Evolutionary conservation across 2,797 vertebrate species (phyloP).

Genomic region (Esox lucius): DNA sequence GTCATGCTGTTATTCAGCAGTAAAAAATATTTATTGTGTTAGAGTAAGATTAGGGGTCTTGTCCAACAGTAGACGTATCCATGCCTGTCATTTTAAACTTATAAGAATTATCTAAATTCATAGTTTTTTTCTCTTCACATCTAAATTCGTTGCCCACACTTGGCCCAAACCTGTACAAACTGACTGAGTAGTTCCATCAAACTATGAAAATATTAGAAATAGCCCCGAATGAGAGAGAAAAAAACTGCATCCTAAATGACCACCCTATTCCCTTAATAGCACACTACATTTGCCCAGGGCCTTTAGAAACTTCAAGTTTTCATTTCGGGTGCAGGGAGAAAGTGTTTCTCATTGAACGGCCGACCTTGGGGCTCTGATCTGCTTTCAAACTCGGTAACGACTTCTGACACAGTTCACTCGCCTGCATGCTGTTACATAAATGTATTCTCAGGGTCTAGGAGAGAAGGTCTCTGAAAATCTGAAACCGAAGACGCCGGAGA

Average conservation of each 20-base stretch:
- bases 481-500: slow-evolving; percentile 54
- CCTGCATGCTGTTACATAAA: slow-evolving; percentile 74
- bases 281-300: neutral
- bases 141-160: slow-evolving; percentile 47
- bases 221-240: slow-evolving; percentile 42
- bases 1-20: neutral
- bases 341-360: slow-evolving; percentile 59
- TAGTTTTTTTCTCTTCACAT: slow-evolving; percentile 25
- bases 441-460: slow-evolving; percentile 55
- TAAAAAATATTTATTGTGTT: neutral
- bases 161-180: slow-evolving; percentile 58
- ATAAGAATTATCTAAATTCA: neutral
- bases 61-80: neutral
- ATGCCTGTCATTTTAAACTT: slow-evolving; percentile 2
- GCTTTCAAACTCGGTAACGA: slow-evolving; percentile 76
- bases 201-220: slow-evolving; percentile 57
- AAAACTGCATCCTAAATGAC: neutral
- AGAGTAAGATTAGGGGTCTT: neutral
- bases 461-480: slow-evolving; percentile 28
- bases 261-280: slow-evolving; percentile 5
- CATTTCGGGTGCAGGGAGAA: slow-evolving; percentile 54
- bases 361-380: slow-evolving; percentile 72
- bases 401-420: slow-evolving; percentile 72
- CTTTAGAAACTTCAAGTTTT: slow-evolving; percentile 44
- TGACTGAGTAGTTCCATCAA: slow-evolving; percentile 67